Evolutionary conservation across 2,113 vertebrate genomes (phyloP), one percentile per base, ranked within the genome.

Genomic region (Pogona vitticeps): DNA sequence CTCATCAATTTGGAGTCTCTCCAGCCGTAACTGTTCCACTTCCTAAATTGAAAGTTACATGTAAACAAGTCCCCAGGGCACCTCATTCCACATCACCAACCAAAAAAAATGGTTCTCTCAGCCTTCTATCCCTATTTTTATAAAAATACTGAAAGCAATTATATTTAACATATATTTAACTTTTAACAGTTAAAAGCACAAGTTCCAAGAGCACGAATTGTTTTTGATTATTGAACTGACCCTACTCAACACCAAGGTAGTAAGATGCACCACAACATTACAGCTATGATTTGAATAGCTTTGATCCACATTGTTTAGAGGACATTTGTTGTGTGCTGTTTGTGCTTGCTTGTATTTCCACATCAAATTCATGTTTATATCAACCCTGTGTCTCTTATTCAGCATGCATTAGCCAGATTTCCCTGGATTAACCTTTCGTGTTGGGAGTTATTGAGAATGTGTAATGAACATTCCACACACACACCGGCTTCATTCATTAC

Each of bases 1-100:
- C 61, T 99, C 99, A 31, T 99, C 99, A 8, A 99, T 99, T 93
- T 99, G 98, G 90, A 99, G 97, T 82, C 99, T 96, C 94, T 99
- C 99, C 96, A 99, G 93, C 86, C 99, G 97, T 91, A 99, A 97
- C 42, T 99, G 97, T 90, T 99, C 99, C n/a, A 99, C 98, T 95
- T 99, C 99, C 99, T 99, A 91, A 2, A 38, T 52, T 42, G 88
- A 58, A 78, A 81, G 89, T 90, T 46, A 89, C 63, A 59, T 23
- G 0, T 88, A 82, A 28, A 73, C 26, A 79, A 46, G 33, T 58
- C 31, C n/a, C 26, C 31, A 52, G 46, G 5, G 46, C 10, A 52
- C 46, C 46, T 6, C 46, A 52, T 52, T 52, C 46, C 65, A 68
- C 65, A 68, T 31, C 28, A 12, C 31, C 23, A 8, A 68, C 65